Conservation (phyloP, 1,140 invertebrate genomes). For the Drosophila lacertosa region DNA sequence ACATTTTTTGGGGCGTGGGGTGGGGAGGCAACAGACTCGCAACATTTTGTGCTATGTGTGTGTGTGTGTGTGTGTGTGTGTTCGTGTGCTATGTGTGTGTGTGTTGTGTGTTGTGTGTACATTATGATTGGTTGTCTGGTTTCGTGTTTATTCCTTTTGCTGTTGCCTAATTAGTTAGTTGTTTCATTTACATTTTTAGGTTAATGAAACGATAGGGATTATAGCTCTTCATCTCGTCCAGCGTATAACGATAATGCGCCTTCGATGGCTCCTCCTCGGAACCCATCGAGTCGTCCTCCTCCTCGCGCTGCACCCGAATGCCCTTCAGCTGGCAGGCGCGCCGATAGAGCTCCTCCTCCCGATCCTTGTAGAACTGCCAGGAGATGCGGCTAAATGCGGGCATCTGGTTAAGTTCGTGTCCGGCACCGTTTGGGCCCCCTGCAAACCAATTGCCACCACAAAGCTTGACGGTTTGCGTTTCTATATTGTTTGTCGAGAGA, state of each 20-base stretch:
- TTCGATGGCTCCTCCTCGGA: constrained; percentile 57
- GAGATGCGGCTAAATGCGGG: constrained; percentile 24
- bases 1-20: no score
- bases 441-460: constrained; percentile 46
- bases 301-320: constrained; percentile 45
- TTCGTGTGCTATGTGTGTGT: not conserved
- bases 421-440: constrained; percentile 11
- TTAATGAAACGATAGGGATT: constrained; percentile 70
- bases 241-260: constrained; percentile 60
- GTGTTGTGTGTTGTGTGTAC: constrained; percentile 1
- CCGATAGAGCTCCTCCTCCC: constrained; percentile 71
- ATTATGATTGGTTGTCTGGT: constrained; percentile 1
- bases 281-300: constrained; percentile 51
- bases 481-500: no score
- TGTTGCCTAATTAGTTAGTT: constrained; percentile 7
- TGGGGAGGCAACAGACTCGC: constrained; percentile 13
- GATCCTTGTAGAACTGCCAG: constrained; percentile 66
- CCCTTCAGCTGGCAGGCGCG: constrained; percentile 66
- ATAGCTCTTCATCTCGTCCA: constrained; percentile 73
- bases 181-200: constrained; percentile 41
- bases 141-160: constrained; percentile 10
- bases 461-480: constrained; percentile 65
- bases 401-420: constrained; percentile 6
- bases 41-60: not conserved
- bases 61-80: not conserved